phyloP scores from a whole-genome alignment of 2,113 vertebrate genomes.

The Brienomyrus brachyistius region DNA sequence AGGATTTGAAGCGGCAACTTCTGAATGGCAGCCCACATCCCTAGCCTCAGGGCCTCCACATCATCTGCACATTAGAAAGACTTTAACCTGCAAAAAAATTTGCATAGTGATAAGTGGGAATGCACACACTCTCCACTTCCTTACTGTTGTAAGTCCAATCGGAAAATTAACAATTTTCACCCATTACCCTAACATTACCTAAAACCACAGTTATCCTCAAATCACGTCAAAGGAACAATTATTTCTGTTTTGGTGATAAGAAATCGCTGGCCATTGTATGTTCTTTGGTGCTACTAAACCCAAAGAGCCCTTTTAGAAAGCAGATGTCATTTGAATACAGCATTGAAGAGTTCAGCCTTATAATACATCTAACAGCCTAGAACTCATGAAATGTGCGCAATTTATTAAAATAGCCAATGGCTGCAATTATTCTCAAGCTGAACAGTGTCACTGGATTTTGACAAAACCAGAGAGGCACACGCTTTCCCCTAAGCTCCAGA shows the following conservation, averaged over 20 bases:
- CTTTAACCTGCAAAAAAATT: background rate
- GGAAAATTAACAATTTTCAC: background rate
- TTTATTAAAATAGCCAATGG: background rate
- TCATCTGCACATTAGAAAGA: too few species aligned
- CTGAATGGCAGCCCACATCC: too few species aligned
- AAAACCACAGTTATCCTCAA: background rate
- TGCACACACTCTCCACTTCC: background rate
- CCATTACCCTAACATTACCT: background rate
- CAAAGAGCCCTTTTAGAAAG: background rate
- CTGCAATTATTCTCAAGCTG: background rate
- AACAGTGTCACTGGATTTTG: background rate
- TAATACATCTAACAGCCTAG: background rate
- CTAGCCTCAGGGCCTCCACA: too few species aligned
- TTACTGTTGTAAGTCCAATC: background rate
- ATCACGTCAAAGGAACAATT: background rate
- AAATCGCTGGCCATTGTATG: background rate
- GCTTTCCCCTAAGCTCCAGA: background rate
- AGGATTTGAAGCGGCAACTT: too few species aligned
- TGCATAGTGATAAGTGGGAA: background rate
- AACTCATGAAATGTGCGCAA: background rate
- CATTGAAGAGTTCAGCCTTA: background rate
- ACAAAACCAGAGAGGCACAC: background rate
- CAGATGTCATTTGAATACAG: background rate
- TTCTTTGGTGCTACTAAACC: background rate
- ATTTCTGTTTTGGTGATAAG: background rate